Evolutionary conservation across 1,140 invertebrate genomes (phyloP).

Genomic region (Nomia melanderi): DNA sequence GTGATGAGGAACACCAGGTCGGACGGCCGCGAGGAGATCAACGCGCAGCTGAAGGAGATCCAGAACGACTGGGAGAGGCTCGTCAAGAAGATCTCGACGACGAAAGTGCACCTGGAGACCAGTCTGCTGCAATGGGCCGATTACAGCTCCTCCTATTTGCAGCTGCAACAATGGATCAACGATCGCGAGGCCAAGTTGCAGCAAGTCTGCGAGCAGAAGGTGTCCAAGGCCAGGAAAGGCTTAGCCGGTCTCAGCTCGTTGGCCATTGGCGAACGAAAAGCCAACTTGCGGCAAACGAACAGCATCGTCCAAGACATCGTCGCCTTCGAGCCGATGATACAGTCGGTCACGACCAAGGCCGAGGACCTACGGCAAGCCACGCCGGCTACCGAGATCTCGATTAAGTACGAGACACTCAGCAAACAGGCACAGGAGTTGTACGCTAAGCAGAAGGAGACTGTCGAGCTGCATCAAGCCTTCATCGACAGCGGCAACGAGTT

Average conservation of each 20-base stretch:
- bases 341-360: slow-evolving; percentile 94
- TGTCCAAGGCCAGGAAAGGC: slow-evolving; percentile 88
- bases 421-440: slow-evolving; percentile 94
- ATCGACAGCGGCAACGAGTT: slow-evolving; percentile 96
- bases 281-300: slow-evolving; percentile 93
- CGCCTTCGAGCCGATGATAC: slow-evolving; percentile 97
- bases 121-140: slow-evolving; percentile 97
- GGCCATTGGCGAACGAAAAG: slow-evolving; percentile 92
- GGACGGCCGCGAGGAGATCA: slow-evolving; percentile 94
- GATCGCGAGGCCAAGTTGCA: slow-evolving; percentile 96
- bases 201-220: slow-evolving; percentile 93
- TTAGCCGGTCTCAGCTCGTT: slow-evolving; percentile 88
- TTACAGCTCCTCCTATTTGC: slow-evolving; percentile 94
- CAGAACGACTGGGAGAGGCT: slow-evolving; percentile 96
- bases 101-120: slow-evolving; percentile 95
- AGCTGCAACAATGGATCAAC: slow-evolving; percentile 96
- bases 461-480: slow-evolving; percentile 94
- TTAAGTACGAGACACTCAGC: slow-evolving; percentile 93
- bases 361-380: slow-evolving; percentile 93
- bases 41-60: slow-evolving; percentile 92
- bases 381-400: slow-evolving; percentile 93
- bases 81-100: slow-evolving; percentile 94
- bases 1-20: slow-evolving; percentile 92
- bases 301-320: slow-evolving; percentile 97
- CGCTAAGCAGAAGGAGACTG: slow-evolving; percentile 94